phyloP scores from a whole-genome alignment of 2,888 invertebrate genomes.

The Fragum whitleyi region DNA sequence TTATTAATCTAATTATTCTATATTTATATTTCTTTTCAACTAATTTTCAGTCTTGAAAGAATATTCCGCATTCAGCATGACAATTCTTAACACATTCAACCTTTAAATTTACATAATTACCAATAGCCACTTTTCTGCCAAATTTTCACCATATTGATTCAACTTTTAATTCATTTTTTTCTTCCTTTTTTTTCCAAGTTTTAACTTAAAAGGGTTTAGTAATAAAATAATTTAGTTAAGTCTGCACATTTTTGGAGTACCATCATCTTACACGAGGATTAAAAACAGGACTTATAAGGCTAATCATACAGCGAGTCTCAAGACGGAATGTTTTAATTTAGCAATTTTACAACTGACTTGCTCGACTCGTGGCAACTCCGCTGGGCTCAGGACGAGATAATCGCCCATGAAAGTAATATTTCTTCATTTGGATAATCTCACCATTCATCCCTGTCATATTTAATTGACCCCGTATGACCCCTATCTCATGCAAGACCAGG shows the following conservation, averaged over 20 bases:
- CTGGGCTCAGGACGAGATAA: constrained; percentile 22
- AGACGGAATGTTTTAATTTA: constrained; percentile 18
- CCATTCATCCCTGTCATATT: constrained; percentile 44
- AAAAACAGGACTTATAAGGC: neutral
- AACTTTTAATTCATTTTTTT: no score
- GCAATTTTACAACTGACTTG: constrained; percentile 32
- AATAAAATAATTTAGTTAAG: no score
- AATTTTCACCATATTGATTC: no score
- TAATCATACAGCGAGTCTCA: neutral
- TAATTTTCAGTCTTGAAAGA: no score
- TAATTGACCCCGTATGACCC: constrained; percentile 36
- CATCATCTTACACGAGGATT: neutral
- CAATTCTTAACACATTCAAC: no score
- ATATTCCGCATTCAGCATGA: no score
- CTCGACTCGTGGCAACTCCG: constrained; percentile 24
- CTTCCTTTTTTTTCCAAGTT: no score
- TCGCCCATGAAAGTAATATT: constrained; percentile 54
- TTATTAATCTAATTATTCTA: no score
- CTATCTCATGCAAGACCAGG: constrained; percentile 24
- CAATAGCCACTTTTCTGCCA: no score
- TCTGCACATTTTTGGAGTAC: neutral
- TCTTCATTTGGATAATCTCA: constrained; percentile 63
- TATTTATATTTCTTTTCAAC: no score
- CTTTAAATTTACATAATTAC: no score
- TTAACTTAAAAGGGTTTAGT: no score